Evolutionary conservation across 1,140 invertebrate species (phyloP).

Genomic region (Bombyx mandarina): DNA sequence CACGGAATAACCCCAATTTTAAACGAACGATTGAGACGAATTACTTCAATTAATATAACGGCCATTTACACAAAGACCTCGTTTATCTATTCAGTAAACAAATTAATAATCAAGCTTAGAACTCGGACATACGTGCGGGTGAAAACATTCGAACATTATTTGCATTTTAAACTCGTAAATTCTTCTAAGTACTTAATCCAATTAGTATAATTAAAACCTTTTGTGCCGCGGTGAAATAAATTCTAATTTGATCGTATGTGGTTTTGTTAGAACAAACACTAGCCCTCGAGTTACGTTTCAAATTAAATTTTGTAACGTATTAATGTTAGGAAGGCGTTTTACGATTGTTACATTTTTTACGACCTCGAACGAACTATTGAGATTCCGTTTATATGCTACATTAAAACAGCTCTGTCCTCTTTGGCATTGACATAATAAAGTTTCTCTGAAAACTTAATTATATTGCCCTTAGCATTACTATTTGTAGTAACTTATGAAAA

Average conservation of each 20-base stretch:
- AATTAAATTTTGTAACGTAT: no score
- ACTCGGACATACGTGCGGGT: slow-evolving; percentile 17
- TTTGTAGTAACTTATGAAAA: no score
- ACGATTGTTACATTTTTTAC: no score
- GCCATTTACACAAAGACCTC: slow-evolving; percentile 35
- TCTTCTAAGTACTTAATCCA: slow-evolving; percentile 22
- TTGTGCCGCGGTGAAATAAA: slow-evolving; percentile 5
- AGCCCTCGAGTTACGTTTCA: no score
- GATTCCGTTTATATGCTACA: no score
- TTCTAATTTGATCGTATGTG: slow-evolving; percentile 1
- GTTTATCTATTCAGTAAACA: slow-evolving; percentile 45
- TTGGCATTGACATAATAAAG: no score
- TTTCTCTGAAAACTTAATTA: no score
- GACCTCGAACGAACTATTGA: no score
- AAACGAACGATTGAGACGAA: slow-evolving; percentile 41
- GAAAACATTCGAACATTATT: slow-evolving; percentile 16
- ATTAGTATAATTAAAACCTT: slow-evolving; percentile 17
- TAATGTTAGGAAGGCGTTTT: no score
- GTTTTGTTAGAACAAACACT: no score
- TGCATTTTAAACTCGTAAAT: slow-evolving; percentile 30
- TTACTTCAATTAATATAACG: slow-evolving; percentile 53
- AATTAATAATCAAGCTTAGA: slow-evolving; percentile 32
- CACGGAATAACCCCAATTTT: slow-evolving; percentile 29
- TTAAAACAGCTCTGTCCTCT: no score
- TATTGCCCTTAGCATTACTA: no score